Base-by-base conservation (phyloP, 2,888 invertebrate genomes). In the Galerucella calmariensis region DNA sequence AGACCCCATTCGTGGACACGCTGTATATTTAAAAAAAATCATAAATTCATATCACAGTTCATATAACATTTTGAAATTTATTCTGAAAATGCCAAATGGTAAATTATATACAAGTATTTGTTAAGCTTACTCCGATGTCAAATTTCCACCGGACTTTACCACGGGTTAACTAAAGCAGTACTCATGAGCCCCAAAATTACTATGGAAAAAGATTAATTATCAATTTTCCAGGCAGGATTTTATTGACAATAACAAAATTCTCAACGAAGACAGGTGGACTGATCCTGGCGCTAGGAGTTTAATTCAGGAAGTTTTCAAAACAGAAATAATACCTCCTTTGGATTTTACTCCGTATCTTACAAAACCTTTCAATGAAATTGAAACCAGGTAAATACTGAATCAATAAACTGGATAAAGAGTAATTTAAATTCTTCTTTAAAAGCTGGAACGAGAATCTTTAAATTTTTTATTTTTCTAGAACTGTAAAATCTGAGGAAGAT, bases 401-500 rank as follows among this genome's bases (percentile, higher is more conserved):
- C 14, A 65, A 61, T 46, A 46, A 12, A 11, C 46, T 11, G 11
- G 12, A 11, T 12, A 12, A 46, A 3, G 6, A 68, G 2, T 27
- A 35, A 2, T 65, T 41, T 65, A 12, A 44, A 72, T 27, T 12
- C 12, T 67, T 27, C 51, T 35, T 6, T 35, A 35, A 35, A 6
- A 35, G 35, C 27, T 27, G 27, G 27, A 20, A 20, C 20, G 20
- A 20, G 20, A 20, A 27, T 27, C 2, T 27, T 1, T 2, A 2
- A 27, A 35, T 35, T 41, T 41, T 41, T 41, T 6, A 41, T 41
- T 41, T 9, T 69, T 66, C 2, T 12, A 75, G 75, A 58, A 24
- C 20, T 41, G 12, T 73, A n/a, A 67, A 72, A 70, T 62, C 79
- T 12, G 61, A 76, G 35, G 67, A 62, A 20, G 74, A 74, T 46